Percentiles rank a stretch among this genome's conserved stretches.
Evolutionary conservation across 1,140 invertebrate species (phyloP).

Genomic region (Whitmania pigra): DNA sequence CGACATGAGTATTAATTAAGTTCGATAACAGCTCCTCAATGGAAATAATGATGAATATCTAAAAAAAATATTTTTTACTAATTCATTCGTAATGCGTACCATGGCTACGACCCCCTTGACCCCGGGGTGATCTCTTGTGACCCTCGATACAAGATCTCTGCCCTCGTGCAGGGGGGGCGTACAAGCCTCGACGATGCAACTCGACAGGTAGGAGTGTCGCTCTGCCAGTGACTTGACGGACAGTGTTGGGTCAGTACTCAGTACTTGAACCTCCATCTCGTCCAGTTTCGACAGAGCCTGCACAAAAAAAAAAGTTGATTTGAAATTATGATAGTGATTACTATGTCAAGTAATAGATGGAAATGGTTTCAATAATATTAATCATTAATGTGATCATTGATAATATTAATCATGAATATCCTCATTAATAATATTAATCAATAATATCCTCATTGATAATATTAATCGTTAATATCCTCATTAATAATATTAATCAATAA

Average conservation of each 20-base stretch:
- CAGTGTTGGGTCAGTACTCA: constrained; percentile 49
- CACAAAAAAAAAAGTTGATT: too few relatives aligned
- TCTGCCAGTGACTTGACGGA: constrained; percentile 54
- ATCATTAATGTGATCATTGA: too few relatives aligned
- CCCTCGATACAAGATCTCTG: constrained; percentile 57
- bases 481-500: too few relatives aligned
- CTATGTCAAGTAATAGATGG: not conserved
- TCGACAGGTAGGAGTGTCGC: constrained; percentile 52
- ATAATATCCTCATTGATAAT: too few relatives aligned
- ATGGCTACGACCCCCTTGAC: constrained; percentile 49
- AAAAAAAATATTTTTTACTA: not conserved
- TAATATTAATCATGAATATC: too few relatives aligned
- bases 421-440: too few relatives aligned
- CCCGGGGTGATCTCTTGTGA: constrained; percentile 52
- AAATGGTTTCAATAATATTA: too few relatives aligned
- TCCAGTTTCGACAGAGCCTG: constrained; percentile 61
- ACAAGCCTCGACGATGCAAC: constrained; percentile 55
- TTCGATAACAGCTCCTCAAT: too few relatives aligned
- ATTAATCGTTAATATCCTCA: too few relatives aligned
- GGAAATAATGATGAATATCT: too few relatives aligned
- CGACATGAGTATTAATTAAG: too few relatives aligned
- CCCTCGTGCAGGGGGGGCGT: constrained; percentile 55
- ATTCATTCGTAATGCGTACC: constrained; percentile 28
- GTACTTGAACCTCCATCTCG: constrained; percentile 62
- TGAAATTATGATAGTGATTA: not conserved